Evolutionary conservation across 2,113 vertebrate species (phyloP), one percentile per base, ranked within the genome.

Genomic region (Chaetorhynchus papuensis): DNA sequence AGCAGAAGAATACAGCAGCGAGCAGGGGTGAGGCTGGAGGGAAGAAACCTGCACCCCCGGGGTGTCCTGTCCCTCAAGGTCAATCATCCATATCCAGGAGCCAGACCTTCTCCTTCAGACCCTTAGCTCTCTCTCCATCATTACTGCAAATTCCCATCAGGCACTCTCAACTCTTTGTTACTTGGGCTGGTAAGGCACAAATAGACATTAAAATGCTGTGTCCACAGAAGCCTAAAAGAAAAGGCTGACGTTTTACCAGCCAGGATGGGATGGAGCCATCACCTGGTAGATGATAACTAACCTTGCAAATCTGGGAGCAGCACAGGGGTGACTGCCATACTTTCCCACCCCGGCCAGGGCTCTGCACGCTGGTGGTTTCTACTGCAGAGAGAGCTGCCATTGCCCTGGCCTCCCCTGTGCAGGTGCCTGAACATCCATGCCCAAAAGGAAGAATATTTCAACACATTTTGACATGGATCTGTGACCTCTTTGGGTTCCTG

Each of bases 381-480:
- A 7, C 14, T 0, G 0, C 33, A 89, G 30, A n/a, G 35, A 6
- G 23, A 15, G 19, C 16, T 49, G 28, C 15, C 1, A 0, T 37
- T 71, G 65, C 45, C 30, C 16, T 60, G 37, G 37, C 31, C 13
- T 76, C 53, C 26, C 35, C 45, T 1, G 1, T 5, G 24, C 13
- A 20, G 23, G 15, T 37, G 9, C 23, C 14, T 64, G 54, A n/a
- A 24, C 0, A 7, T 23, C n/a, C 52, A 26, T 26, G 37, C 54
- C 54, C 31, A 10, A 84, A 86, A 56, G 19, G 15, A 18, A 83
- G 17, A 31, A 11, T 24, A 64, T 49, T 66, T 94, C 41, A 65
- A 52, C 6, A 2, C 3, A 2, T 56, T 90, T 89, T 0, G 0
- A 9, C 31, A 15, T 2, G 10, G 14, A 52, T 11, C 23, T 26